Evolutionary conservation across 2,888 invertebrate species (phyloP).

Genomic region (Eurytoma californica): DNA sequence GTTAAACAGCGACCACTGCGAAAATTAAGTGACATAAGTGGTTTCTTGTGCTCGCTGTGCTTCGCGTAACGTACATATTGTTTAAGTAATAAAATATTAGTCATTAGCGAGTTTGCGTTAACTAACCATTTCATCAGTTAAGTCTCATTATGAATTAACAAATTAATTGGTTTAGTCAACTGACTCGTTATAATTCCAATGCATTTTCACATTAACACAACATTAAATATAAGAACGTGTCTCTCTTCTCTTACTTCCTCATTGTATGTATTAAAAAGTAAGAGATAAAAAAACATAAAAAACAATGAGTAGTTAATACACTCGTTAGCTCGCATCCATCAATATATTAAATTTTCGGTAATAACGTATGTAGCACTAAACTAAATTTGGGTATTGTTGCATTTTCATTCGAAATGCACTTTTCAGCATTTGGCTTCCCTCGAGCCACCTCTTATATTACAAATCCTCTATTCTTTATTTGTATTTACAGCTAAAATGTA

Average conservation of each 20-base stretch:
- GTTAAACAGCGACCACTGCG: constrained; percentile 51
- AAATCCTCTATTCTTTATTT: constrained; percentile 24
- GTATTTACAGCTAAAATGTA: constrained; percentile 53
- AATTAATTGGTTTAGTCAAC: constrained; percentile 52
- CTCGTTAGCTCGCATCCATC: constrained; percentile 47
- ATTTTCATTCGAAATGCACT: constrained; percentile 45
- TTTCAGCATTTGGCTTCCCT: constrained; percentile 31
- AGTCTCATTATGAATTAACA: constrained; percentile 27
- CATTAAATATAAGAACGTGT: constrained; percentile 55
- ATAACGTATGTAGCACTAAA: constrained; percentile 51
- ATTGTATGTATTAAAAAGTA: constrained; percentile 51
- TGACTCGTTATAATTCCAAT: constrained; percentile 42
- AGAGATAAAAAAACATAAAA: constrained; percentile 35
- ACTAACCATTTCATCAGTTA: constrained; percentile 55
- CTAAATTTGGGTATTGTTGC: constrained; percentile 53
- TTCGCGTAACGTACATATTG: constrained; percentile 34
- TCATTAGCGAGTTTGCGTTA: constrained; percentile 62
- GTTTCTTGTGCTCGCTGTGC: constrained; percentile 51
- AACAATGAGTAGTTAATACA: constrained; percentile 39
- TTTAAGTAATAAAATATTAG: constrained; percentile 60
- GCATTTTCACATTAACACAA: constrained; percentile 59
- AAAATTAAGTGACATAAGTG: constrained; percentile 53
- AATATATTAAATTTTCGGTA: constrained; percentile 54
- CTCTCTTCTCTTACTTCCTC: constrained; percentile 40
- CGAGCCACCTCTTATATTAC: constrained; percentile 39